These are phyloP conservation scores for Artibeus jamaicensis DNA, from an alignment of 2,797 vertebrate genomes.

Conservation along the genomic window DNA sequence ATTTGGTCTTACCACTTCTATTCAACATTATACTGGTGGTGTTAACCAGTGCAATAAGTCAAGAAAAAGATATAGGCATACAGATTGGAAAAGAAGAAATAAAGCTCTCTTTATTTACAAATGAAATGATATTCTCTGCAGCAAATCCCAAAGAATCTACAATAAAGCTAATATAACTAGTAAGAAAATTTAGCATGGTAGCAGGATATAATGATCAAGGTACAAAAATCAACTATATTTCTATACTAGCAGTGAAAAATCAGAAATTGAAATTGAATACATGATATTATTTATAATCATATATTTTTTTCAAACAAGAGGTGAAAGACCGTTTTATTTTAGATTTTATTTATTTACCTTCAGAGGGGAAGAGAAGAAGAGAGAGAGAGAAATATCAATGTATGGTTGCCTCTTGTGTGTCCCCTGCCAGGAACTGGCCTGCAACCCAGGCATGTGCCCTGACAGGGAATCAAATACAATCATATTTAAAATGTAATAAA, in stretches of 20 bases:
- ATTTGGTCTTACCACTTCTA: not conserved
- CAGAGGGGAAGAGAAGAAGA: too few species aligned
- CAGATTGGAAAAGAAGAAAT: not conserved
- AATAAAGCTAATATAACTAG: not conserved
- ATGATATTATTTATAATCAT: not conserved
- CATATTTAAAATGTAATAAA: not conserved
- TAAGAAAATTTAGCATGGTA: not conserved
- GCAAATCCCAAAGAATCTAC: not conserved
- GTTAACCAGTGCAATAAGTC: not conserved
- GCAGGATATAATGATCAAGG: not conserved
- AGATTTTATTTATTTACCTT: too few species aligned
- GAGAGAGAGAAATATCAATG: too few species aligned
- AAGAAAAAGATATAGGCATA: not conserved
- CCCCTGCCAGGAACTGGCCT: too few species aligned
- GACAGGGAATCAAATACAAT: too few species aligned
- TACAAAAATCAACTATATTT: not conserved
- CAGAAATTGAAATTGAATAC: not conserved
- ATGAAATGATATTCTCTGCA: not conserved
- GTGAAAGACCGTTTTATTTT: too few species aligned
- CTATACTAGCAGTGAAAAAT: not conserved
- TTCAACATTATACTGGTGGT: not conserved
- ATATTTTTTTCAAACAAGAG: too few species aligned
- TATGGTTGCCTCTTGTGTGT: too few species aligned
- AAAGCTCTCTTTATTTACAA: not conserved
- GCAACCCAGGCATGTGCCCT: too few species aligned